These are phyloP conservation scores for Archivesica marissinica DNA, from an alignment of 1,140 invertebrate species.

Conservation along the genomic window DNA sequence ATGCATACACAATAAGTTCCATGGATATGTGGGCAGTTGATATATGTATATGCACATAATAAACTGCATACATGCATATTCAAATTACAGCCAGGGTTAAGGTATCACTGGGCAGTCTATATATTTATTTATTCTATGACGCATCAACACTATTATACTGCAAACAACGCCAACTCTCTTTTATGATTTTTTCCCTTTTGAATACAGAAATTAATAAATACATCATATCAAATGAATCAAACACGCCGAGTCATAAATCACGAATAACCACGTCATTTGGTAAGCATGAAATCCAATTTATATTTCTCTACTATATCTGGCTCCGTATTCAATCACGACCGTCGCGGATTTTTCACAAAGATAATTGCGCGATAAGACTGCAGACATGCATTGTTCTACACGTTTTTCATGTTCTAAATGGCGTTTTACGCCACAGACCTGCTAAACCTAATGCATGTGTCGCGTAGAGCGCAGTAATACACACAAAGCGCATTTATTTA, in stretches of 20 bases:
- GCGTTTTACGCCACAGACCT: not conserved
- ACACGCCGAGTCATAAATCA: not conserved
- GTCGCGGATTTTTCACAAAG: not conserved
- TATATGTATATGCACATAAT: too few species aligned
- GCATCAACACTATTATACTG: too few species aligned
- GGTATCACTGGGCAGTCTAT: too few species aligned
- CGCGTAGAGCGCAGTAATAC: not conserved
- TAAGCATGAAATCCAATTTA: constrained; percentile 14
- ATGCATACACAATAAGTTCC: too few species aligned
- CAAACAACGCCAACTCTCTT: too few species aligned
- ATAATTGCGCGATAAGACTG: not conserved
- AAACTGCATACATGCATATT: too few species aligned
- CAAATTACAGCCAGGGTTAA: too few species aligned
- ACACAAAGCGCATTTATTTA: constrained; percentile 27
- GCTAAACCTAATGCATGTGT: not conserved
- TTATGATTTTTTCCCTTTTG: too few species aligned
- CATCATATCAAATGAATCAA: constrained; percentile 2
- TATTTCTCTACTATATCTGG: not conserved
- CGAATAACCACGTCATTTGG: not conserved
- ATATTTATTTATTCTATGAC: too few species aligned
- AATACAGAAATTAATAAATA: too few species aligned
- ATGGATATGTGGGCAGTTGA: too few species aligned
- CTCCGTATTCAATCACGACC: not conserved
- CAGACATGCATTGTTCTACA: constrained; percentile 1
- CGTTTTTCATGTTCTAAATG: constrained; percentile 3